phyloP scores from a whole-genome alignment of 2,888 invertebrate genomes.

The Amiota communis region DNA sequence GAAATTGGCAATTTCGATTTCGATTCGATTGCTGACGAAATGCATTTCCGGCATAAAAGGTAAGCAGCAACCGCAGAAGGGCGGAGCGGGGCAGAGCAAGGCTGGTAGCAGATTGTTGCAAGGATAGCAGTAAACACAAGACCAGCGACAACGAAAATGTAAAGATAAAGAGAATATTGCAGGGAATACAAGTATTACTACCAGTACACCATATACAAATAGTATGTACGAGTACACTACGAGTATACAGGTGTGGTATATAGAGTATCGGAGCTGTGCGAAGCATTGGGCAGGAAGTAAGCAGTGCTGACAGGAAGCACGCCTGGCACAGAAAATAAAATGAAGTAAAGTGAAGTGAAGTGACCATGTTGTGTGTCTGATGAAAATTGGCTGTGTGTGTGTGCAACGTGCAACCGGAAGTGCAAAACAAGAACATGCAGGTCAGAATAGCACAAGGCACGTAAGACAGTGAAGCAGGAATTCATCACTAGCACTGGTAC shows the following conservation, averaged over 20 bases:
- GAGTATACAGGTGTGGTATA: no score
- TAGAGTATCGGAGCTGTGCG: background rate
- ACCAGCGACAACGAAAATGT: no score
- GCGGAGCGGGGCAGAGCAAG: background rate
- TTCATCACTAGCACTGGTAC: background rate
- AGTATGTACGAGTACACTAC: no score
- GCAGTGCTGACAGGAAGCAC: conserved; percentile 28
- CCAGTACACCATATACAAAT: no score
- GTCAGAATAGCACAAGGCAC: background rate
- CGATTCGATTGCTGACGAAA: conserved; percentile 60
- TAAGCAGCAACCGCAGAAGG: no score
- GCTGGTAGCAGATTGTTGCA: conserved; percentile 11
- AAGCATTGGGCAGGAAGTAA: conserved; percentile 34
- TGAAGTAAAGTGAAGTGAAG: conserved; percentile 31
- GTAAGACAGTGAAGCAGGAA: background rate
- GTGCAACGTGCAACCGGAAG: conserved; percentile 15
- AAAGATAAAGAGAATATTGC: no score
- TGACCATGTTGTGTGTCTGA: conserved; percentile 42
- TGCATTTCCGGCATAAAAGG: conserved; percentile 56
- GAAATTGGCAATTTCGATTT: conserved; percentile 67
- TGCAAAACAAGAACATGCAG: background rate
- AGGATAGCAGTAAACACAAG: no score
- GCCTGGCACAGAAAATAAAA: conserved; percentile 51
- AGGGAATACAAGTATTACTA: no score
- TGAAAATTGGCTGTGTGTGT: background rate